Percentiles rank a stretch among this genome's conserved stretches.
Evolutionary conservation across 2,888 invertebrate species (phyloP).

Genomic region (Rosalia funebris): DNA sequence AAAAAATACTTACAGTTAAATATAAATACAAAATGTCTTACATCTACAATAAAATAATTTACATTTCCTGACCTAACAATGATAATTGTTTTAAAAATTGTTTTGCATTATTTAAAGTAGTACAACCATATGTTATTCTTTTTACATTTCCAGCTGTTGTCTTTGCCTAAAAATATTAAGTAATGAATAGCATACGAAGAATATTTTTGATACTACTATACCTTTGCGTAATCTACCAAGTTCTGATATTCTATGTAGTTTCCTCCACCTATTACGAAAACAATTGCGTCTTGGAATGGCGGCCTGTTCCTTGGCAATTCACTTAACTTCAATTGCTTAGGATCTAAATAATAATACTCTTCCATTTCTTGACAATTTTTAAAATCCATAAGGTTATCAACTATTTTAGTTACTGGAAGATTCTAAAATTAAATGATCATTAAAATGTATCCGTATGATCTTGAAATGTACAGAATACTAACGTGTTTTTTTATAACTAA

Average conservation of each 20-base stretch:
- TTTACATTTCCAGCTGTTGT: slow-evolving; percentile 75
- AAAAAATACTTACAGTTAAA: slow-evolving; percentile 23
- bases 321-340: slow-evolving; percentile 85
- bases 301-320: slow-evolving; percentile 73
- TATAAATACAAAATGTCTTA: slow-evolving; percentile 27
- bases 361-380: slow-evolving; percentile 81
- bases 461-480: slow-evolving; percentile 60
- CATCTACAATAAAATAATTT: slow-evolving; percentile 23
- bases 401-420: slow-evolving; percentile 91
- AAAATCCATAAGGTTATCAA: slow-evolving; percentile 88
- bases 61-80: slow-evolving; percentile 79
- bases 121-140: slow-evolving; percentile 93
- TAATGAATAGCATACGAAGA: slow-evolving; percentile 23
- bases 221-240: slow-evolving; percentile 93
- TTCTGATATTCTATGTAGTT: slow-evolving; percentile 99
- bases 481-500: slow-evolving; percentile 97
- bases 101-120: slow-evolving; percentile 91
- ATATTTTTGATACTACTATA: slow-evolving; percentile 51
- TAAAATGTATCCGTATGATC: slow-evolving; percentile 16
- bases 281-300: slow-evolving; percentile 88
- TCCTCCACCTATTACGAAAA: slow-evolving; percentile 92
- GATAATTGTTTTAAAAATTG: slow-evolving; percentile 94
- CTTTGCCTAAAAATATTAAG: slow-evolving; percentile 74
- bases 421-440: slow-evolving; percentile 71
- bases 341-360: slow-evolving; percentile 94